Conservation (phyloP, 2,888 invertebrate species). For the Acholoe squamosa region DNA sequence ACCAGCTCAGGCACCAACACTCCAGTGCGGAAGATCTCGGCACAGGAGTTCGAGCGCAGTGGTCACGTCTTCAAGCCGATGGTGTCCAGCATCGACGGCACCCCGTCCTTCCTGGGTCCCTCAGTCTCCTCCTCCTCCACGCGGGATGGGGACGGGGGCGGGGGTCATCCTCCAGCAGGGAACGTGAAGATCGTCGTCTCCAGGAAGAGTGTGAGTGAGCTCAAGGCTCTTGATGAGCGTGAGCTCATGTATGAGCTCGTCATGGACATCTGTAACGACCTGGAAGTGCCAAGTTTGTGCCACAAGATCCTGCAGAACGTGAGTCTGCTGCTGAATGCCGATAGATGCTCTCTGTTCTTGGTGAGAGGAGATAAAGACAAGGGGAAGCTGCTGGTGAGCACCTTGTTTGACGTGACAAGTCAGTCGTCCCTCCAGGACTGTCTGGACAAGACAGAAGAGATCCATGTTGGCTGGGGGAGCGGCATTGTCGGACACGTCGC, state of each 20-base stretch:
- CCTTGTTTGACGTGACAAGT: conserved; percentile 81
- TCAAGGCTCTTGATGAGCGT: conserved; percentile 81
- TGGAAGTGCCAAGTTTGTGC: conserved; percentile 82
- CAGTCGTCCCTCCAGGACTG: conserved; percentile 88
- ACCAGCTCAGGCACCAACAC: conserved; percentile 95
- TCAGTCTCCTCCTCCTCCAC: conserved; percentile 72
- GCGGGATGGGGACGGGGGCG: background rate
- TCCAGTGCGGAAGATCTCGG: conserved; percentile 95
- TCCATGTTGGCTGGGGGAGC: conserved; percentile 83
- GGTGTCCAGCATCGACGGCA: conserved; percentile 94
- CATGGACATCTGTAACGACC: conserved; percentile 82
- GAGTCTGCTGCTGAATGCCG: conserved; percentile 81
- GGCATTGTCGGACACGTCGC: conserved; percentile 82
- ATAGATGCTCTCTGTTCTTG: conserved; percentile 82
- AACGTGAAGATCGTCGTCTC: conserved; percentile 80
- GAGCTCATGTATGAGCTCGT: conserved; percentile 83
- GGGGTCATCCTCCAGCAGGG: too few species aligned
- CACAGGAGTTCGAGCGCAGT: conserved; percentile 97
- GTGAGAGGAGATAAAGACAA: conserved; percentile 83
- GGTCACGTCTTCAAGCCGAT: conserved; percentile 93
- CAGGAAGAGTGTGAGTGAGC: conserved; percentile 85
- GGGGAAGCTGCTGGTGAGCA: conserved; percentile 86
- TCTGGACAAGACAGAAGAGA: conserved; percentile 95
- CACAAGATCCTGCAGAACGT: conserved; percentile 83
- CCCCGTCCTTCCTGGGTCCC: conserved; percentile 91